Percentiles rank a stretch among this genome's conserved stretches.
phyloP scores from a whole-genome alignment of 1,140 invertebrate genomes.

The Drosophila bipectinata region DNA sequence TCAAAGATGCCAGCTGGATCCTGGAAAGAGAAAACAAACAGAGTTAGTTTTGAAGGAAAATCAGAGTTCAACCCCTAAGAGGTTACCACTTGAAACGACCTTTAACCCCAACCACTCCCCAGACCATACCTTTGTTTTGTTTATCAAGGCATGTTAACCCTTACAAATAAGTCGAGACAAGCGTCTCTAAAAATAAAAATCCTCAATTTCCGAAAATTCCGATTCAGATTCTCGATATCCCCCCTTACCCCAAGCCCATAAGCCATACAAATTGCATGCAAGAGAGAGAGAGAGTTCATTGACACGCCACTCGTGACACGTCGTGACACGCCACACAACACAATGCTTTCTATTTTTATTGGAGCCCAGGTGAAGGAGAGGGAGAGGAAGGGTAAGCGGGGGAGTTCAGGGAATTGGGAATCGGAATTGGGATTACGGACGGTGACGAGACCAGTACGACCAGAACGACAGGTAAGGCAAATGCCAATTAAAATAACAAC shows the following conservation, averaged over 20 bases:
- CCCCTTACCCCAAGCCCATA: slow-evolving; percentile 8
- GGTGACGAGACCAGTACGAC: slow-evolving; percentile 9
- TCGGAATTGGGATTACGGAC: slow-evolving; percentile 22
- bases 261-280: slow-evolving; percentile 77
- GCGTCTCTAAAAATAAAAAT: slow-evolving; percentile 63
- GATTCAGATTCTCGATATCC: slow-evolving; percentile 21
- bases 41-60: slow-evolving; percentile 18
- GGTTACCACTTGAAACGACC: slow-evolving; percentile 24
- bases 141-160: slow-evolving; percentile 67
- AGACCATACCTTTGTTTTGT: slow-evolving; percentile 2
- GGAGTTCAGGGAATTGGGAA: neutral
- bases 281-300: slow-evolving; percentile 55
- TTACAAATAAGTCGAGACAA: slow-evolving; percentile 60
- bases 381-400: too few relatives aligned
- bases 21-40: slow-evolving; percentile 85
- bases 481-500: slow-evolving; percentile 75
- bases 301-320: slow-evolving; percentile 64
- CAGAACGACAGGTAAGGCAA: slow-evolving; percentile 55
- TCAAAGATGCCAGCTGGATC: slow-evolving; percentile 99
- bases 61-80: neutral
- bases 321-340: slow-evolving; percentile 13
- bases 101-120: slow-evolving; percentile 1
- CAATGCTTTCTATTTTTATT: slow-evolving; percentile 64
- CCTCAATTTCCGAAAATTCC: slow-evolving; percentile 39
- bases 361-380: slow-evolving; percentile 22